These are phyloP conservation scores for Bufotes viridis DNA, from an alignment of 2,797 vertebrate genomes.

Conservation along the genomic window DNA sequence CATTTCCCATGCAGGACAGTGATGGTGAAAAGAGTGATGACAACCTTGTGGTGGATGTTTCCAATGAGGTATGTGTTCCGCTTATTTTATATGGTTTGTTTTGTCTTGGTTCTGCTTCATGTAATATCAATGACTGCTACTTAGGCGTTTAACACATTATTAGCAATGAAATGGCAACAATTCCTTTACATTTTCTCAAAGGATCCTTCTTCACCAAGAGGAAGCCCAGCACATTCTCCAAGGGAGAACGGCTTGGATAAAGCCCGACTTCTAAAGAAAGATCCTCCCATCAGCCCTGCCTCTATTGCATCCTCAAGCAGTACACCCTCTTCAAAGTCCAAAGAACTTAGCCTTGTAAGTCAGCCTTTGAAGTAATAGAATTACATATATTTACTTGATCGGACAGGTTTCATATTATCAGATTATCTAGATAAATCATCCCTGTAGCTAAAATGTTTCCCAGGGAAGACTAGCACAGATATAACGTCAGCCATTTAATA, in stretches of 20 bases:
- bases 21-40: conserved; percentile 98
- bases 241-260: conserved; percentile 98
- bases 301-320: conserved; percentile 98
- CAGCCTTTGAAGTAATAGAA: neutral
- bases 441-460: neutral
- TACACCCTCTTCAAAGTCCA: conserved; percentile 98
- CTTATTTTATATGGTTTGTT: conserved; percentile 6
- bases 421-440: neutral
- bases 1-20: conserved; percentile 85
- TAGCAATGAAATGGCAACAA: neutral
- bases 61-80: conserved; percentile 88
- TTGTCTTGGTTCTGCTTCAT: neutral
- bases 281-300: conserved; percentile 95
- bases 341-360: conserved; percentile 98
- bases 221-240: conserved; percentile 94
- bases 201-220: conserved; percentile 95
- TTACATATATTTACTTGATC: neutral
- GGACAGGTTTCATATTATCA: neutral
- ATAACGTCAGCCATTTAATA: too few species aligned
- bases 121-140: neutral
- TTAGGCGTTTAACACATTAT: neutral
- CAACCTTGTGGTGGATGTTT: conserved; percentile 96
- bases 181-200: conserved; percentile 65
- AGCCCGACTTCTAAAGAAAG: conserved; percentile 93
- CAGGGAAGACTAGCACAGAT: too few species aligned